Evolutionary conservation across 2,113 vertebrate species (phyloP).

Genomic region (Neodon shergylaensis): DNA sequence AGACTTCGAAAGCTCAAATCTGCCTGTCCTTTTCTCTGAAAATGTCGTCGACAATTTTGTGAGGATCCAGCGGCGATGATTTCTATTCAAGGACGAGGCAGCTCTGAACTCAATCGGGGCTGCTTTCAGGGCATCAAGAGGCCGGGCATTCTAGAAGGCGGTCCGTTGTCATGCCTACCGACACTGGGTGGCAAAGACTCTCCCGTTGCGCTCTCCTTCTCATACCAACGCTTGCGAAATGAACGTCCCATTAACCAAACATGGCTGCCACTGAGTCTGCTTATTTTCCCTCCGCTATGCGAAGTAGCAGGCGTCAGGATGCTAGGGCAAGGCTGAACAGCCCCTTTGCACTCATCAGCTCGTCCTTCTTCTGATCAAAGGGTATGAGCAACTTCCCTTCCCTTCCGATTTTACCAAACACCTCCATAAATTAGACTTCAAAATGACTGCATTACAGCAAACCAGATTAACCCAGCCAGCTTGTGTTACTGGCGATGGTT

Average conservation of each 20-base stretch:
- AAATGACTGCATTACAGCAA: conserved; percentile 53
- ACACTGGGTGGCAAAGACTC: conserved; percentile 26
- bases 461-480: conserved; percentile 49
- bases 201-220: conserved; percentile 51
- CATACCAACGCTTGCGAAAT: conserved; percentile 37
- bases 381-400: background rate
- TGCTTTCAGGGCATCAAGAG: background rate
- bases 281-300: conserved; percentile 59
- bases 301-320: background rate
- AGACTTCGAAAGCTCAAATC: conserved; percentile 44
- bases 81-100: conserved; percentile 19
- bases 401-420: conserved; percentile 49
- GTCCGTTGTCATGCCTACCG: conserved; percentile 52
- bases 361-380: conserved; percentile 61
- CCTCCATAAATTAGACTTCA: conserved; percentile 56
- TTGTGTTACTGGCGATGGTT: conserved; percentile 16
- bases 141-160: conserved; percentile 34
- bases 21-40: conserved; percentile 12
- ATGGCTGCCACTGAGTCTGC: conserved; percentile 14
- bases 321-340: background rate
- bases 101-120: background rate
- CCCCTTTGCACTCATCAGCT: conserved; percentile 44
- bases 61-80: background rate
- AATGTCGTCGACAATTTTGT: background rate
- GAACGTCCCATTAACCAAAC: conserved; percentile 6